Evolutionary conservation across 2,797 vertebrate genomes (phyloP).

Genomic region (Liparis tanakae): DNA sequence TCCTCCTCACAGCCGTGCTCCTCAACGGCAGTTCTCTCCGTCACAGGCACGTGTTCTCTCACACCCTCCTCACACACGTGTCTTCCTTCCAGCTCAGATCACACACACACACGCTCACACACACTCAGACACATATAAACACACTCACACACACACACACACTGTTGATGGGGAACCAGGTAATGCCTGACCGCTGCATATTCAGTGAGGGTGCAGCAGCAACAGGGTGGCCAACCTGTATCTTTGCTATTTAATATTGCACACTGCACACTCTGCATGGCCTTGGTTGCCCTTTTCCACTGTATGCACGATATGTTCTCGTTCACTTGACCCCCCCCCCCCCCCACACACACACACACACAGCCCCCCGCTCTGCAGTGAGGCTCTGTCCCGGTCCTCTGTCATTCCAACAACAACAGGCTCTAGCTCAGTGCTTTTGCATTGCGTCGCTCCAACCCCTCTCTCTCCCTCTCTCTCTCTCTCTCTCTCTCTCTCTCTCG

Average conservation of each 20-base stretch:
- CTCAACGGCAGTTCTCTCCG: constrained; percentile 45
- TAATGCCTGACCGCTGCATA: constrained; percentile 43
- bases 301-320: constrained; percentile 63
- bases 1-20: constrained; percentile 55
- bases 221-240: constrained; percentile 61
- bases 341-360: constrained; percentile 1
- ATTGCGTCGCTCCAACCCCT: constrained; percentile 62
- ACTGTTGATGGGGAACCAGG: constrained; percentile 5
- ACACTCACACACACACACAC: constrained; percentile 33
- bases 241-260: constrained; percentile 28
- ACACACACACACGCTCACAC: not conserved
- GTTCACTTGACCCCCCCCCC: constrained; percentile 40
- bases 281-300: constrained; percentile 45
- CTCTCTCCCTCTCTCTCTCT: constrained; percentile 12
- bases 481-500: constrained; percentile 36
- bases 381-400: constrained; percentile 64
- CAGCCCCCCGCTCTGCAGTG: constrained; percentile 51
- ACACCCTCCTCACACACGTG: constrained; percentile 42
- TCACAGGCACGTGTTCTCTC: constrained; percentile 46
- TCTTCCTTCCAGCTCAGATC: not conserved
- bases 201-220: constrained; percentile 49
- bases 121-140: constrained; percentile 8
- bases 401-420: constrained; percentile 69
- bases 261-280: constrained; percentile 28
- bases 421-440: constrained; percentile 67